phyloP scores from a whole-genome alignment of 2,888 invertebrate genomes.

The Trichopoda pennipes region DNA sequence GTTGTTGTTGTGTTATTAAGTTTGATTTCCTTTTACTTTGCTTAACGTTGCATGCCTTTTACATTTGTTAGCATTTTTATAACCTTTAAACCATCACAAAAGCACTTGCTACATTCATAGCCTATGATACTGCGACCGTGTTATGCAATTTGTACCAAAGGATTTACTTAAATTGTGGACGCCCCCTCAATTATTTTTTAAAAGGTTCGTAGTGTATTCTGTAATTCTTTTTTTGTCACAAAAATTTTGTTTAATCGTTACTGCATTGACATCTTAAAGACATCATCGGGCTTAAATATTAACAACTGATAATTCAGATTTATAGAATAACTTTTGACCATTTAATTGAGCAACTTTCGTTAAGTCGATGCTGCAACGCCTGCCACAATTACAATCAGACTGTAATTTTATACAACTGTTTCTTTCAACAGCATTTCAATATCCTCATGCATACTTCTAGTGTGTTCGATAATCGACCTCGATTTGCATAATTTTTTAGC shows the following conservation, averaged over 20 bases:
- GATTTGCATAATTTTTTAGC: not conserved
- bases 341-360: too few species aligned
- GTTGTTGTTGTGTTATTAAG: constrained; percentile 54
- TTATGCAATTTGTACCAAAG: constrained; percentile 21
- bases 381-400: too few species aligned
- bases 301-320: too few species aligned
- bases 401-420: too few species aligned
- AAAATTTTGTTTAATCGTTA: too few species aligned
- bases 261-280: too few species aligned
- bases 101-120: constrained; percentile 28
- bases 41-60: constrained; percentile 65
- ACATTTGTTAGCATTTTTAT: constrained; percentile 62
- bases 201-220: too few species aligned
- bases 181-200: not conserved
- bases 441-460: not conserved
- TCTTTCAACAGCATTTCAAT: not conserved
- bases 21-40: constrained; percentile 64
- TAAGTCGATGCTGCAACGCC: too few species aligned
- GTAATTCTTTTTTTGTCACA: too few species aligned
- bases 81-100: constrained; percentile 55
- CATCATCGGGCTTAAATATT: too few species aligned
- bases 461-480: not conserved
- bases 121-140: not conserved
- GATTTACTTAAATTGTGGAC: not conserved
- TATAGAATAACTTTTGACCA: too few species aligned